phyloP scores from a whole-genome alignment of 2,113 vertebrate species.

The Vicugna pacos region DNA sequence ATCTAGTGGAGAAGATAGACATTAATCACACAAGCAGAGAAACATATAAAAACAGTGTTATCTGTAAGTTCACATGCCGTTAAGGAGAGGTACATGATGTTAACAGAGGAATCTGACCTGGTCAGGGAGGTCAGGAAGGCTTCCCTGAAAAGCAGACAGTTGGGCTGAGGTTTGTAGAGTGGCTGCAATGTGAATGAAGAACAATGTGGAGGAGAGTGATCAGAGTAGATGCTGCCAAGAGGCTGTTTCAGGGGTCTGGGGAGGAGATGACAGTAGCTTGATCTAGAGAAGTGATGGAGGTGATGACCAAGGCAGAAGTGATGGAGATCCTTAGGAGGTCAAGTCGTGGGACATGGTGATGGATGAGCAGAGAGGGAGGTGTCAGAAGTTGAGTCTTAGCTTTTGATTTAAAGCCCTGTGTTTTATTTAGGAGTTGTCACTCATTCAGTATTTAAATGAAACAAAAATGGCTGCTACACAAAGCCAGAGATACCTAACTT shows the following conservation, averaged over 20 bases:
- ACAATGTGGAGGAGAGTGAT: background rate
- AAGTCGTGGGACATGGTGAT: background rate
- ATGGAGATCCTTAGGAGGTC: background rate
- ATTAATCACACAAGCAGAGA: background rate
- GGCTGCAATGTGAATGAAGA: background rate
- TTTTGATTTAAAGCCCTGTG: conserved; percentile 20
- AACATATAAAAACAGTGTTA: background rate
- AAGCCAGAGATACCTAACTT: background rate
- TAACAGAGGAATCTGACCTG: background rate
- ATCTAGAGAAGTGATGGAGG: background rate
- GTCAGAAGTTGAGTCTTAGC: background rate
- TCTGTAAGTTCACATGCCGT: background rate
- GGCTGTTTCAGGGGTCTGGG: background rate
- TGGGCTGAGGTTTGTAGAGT: background rate
- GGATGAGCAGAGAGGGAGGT: background rate
- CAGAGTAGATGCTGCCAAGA: background rate
- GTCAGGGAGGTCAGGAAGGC: background rate
- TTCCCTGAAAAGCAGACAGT: background rate
- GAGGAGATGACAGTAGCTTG: background rate
- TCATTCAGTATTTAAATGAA: conserved; percentile 38
- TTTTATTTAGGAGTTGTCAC: conserved; percentile 27
- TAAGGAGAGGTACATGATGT: background rate
- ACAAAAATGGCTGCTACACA: conserved; percentile 24
- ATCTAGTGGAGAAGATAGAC: background rate
- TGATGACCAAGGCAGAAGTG: background rate